These are phyloP conservation scores for Prenolepis imparis DNA, from an alignment of 2,888 invertebrate species.

Conservation along the genomic window DNA sequence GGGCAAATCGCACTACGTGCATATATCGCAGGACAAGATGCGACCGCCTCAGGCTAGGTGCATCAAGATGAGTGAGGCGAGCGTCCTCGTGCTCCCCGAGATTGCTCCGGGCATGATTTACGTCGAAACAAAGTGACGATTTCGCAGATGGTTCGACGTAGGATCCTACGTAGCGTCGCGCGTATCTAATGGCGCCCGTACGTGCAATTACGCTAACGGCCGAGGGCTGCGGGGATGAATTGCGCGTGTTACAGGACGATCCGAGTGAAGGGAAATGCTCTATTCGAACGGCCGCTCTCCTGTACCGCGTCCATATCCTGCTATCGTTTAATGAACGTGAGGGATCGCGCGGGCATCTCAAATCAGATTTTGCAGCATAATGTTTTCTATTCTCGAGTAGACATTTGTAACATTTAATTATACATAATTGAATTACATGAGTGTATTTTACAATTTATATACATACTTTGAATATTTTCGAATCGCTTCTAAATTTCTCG, in stretches of 20 bases:
- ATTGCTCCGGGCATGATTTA: constrained; percentile 66
- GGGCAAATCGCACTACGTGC: constrained; percentile 17
- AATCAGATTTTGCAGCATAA: constrained; percentile 15
- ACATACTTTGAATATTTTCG: not conserved
- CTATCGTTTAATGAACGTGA: constrained; percentile 18
- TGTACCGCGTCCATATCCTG: constrained; percentile 27
- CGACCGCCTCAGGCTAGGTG: constrained; percentile 29
- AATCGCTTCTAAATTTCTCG: not conserved
- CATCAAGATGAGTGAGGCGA: constrained; percentile 56
- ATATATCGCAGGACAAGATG: constrained; percentile 29
- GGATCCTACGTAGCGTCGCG: constrained; percentile 70
- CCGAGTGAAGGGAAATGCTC: constrained; percentile 57
- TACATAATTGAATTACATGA: not conserved
- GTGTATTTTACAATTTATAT: not conserved
- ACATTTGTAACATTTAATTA: not conserved
- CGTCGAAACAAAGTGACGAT: constrained; percentile 79
- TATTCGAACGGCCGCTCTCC: constrained; percentile 49
- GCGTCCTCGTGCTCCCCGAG: constrained; percentile 38
- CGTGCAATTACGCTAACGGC: constrained; percentile 78
- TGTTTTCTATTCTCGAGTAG: not conserved
- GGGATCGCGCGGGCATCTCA: constrained; percentile 13
- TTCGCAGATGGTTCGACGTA: constrained; percentile 74
- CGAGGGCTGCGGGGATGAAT: constrained; percentile 70
- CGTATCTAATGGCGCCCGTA: constrained; percentile 77
- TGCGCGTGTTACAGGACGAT: constrained; percentile 63